Percentiles rank a stretch among this genome's conserved stretches.
phyloP scores from a whole-genome alignment of 2,888 invertebrate species.

The Hemithea aestivaria region DNA sequence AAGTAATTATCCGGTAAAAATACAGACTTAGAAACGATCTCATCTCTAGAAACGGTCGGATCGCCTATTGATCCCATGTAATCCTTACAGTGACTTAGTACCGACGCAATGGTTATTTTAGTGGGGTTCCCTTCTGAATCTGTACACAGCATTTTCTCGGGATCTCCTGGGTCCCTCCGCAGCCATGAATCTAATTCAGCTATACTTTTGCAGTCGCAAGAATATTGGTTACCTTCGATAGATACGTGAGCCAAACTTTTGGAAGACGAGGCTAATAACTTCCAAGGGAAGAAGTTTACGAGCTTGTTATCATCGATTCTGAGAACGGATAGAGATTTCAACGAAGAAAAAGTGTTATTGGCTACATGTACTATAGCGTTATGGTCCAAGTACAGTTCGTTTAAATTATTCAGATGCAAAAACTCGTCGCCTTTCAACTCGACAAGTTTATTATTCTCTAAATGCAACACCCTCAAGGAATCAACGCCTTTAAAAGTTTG shows the following conservation, averaged over 20 bases:
- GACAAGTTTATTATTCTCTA: slow-evolving; percentile 87
- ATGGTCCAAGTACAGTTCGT: slow-evolving; percentile 88
- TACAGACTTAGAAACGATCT: slow-evolving; percentile 79
- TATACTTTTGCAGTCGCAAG: slow-evolving; percentile 88
- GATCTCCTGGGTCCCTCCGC: slow-evolving; percentile 81
- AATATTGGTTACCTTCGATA: slow-evolving; percentile 89
- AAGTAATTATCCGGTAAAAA: slow-evolving; percentile 85
- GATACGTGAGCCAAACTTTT: slow-evolving; percentile 82
- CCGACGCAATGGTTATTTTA: slow-evolving; percentile 75
- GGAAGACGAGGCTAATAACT: slow-evolving; percentile 81
- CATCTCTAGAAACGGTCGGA: slow-evolving; percentile 67
- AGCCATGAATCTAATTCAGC: slow-evolving; percentile 85
- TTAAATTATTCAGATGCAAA: slow-evolving; percentile 85
- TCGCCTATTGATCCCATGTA: slow-evolving; percentile 75
- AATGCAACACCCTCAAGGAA: slow-evolving; percentile 84
- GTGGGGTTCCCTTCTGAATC: slow-evolving; percentile 76
- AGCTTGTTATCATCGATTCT: slow-evolving; percentile 88
- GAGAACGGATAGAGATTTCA: slow-evolving; percentile 85
- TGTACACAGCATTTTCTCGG: slow-evolving; percentile 84
- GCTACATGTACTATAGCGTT: slow-evolving; percentile 86
- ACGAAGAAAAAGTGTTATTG: slow-evolving; percentile 88
- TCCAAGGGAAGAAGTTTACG: slow-evolving; percentile 86
- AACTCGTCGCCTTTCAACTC: slow-evolving; percentile 89
- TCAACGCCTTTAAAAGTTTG: slow-evolving; percentile 89
- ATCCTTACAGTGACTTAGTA: slow-evolving; percentile 81